phyloP scores from a whole-genome alignment of 2,113 vertebrate genomes.

The Entomyzon cyanotis region DNA sequence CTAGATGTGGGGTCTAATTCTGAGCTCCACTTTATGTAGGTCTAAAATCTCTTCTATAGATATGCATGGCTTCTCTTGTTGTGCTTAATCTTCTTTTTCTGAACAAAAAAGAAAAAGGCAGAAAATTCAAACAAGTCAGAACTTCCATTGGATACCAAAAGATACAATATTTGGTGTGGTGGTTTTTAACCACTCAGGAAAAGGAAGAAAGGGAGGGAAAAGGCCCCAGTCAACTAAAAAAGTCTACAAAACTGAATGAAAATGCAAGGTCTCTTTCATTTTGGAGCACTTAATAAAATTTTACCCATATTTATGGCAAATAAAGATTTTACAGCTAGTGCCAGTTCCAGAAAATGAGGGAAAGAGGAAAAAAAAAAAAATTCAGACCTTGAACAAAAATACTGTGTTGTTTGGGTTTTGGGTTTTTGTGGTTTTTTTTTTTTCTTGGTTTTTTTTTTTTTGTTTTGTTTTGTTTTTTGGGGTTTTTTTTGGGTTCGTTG shows the following conservation, averaged over 20 bases:
- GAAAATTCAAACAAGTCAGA: not conserved
- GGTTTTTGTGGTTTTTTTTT: not conserved
- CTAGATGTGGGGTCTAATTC: not conserved
- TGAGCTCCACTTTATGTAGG: not conserved
- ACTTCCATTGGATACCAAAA: not conserved
- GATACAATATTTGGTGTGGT: not conserved
- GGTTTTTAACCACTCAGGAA: not conserved
- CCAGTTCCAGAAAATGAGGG: not conserved
- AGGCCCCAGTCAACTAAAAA: not conserved
- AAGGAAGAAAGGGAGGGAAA: not conserved
- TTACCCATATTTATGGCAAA: not conserved
- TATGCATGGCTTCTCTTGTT: not conserved
- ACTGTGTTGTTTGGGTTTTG: accelerated
- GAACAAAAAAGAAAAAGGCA: not conserved
- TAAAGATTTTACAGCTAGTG: not conserved
- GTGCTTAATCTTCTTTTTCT: not conserved
- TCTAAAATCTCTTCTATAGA: not conserved
- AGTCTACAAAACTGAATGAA: not conserved
- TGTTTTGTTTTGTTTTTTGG: too few relatives aligned
- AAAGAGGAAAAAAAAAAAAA: not conserved
- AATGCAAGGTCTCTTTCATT: not conserved
- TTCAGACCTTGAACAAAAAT: not conserved
- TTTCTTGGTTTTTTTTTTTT: not conserved
- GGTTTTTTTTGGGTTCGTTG: not conserved
- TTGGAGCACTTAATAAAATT: not conserved